A percentile compares a stretch with the other conserved stretches of the same genome.
Conservation (phyloP, 2,113 vertebrate species). For the Nothocercus nigrocapillus region DNA sequence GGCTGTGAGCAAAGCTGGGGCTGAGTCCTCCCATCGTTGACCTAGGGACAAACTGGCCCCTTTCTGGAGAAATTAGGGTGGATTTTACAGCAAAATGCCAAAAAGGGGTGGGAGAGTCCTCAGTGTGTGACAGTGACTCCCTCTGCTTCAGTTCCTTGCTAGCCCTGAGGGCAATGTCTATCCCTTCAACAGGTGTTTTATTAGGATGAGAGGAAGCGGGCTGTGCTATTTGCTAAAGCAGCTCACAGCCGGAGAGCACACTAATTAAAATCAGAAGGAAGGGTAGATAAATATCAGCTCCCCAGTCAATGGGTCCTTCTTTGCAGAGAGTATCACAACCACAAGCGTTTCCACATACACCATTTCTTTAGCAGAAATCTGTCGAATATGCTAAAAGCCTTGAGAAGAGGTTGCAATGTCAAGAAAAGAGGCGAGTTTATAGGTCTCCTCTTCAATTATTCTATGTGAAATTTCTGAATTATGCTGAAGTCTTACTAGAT, state of each 20-base stretch:
- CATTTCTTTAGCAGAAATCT: background rate
- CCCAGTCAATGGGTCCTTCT: background rate
- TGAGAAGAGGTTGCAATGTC: background rate
- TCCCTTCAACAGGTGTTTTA: background rate
- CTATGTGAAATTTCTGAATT: background rate
- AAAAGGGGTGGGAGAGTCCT: background rate
- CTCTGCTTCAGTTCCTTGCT: accelerated
- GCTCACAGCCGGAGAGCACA: background rate
- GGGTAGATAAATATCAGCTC: background rate
- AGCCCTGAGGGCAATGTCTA: background rate
- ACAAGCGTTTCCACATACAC: accelerated
- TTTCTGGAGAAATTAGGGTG: background rate
- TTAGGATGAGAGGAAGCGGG: background rate
- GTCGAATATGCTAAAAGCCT: accelerated
- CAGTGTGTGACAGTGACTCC: background rate
- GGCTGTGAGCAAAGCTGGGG: background rate
- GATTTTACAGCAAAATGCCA: background rate
- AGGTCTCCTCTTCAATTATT: background rate
- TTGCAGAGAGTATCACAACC: background rate
- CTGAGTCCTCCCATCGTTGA: background rate
- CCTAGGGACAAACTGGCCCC: background rate
- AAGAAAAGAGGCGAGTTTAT: accelerated
- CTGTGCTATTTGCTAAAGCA: background rate
- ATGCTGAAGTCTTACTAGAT: background rate
- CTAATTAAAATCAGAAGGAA: background rate